These are phyloP conservation scores for Drosophila lacteicornis DNA, from an alignment of 1,140 invertebrate genomes.

Conservation along the genomic window DNA sequence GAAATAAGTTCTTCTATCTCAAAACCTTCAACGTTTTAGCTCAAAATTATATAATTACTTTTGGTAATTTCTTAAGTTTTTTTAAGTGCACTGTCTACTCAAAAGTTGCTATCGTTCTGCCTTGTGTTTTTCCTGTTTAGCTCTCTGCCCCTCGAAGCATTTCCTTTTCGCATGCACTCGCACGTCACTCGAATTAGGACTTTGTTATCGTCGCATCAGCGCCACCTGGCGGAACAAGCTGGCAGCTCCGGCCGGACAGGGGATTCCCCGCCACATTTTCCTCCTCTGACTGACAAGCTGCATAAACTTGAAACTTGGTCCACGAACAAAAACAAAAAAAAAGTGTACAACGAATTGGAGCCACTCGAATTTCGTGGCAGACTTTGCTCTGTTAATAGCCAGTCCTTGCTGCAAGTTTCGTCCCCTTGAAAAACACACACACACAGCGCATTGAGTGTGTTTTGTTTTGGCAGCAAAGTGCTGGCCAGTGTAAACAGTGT, in stretches of 20 bases:
- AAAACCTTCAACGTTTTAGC: no score
- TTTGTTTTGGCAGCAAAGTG: constrained; percentile 82
- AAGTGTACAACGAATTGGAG: constrained; percentile 52
- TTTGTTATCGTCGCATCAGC: constrained; percentile 67
- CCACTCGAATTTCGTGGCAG: constrained; percentile 75
- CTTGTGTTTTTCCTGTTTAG: constrained; percentile 21
- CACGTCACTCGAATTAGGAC: constrained; percentile 65
- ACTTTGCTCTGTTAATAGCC: constrained; percentile 73
- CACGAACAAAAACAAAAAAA: constrained; percentile 33
- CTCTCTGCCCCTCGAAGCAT: constrained; percentile 6
- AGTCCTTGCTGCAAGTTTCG: constrained; percentile 61
- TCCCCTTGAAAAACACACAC: not conserved
- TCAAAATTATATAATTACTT: not conserved
- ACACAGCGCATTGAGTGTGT: constrained; percentile 46
- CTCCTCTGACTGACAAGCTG: constrained; percentile 36
- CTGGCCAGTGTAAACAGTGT: constrained; percentile 75
- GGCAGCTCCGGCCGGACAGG: constrained; percentile 28
- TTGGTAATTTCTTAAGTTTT: not conserved
- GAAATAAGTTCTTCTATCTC: no score
- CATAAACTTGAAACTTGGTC: constrained; percentile 70
- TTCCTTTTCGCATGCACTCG: constrained; percentile 51
- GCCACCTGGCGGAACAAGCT: constrained; percentile 72
- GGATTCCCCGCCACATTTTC: not conserved
- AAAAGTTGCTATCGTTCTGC: constrained; percentile 10
- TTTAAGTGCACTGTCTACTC: constrained; percentile 4